Evolutionary conservation across 2,888 invertebrate genomes (phyloP).

Genomic region (Andrena minutula): DNA sequence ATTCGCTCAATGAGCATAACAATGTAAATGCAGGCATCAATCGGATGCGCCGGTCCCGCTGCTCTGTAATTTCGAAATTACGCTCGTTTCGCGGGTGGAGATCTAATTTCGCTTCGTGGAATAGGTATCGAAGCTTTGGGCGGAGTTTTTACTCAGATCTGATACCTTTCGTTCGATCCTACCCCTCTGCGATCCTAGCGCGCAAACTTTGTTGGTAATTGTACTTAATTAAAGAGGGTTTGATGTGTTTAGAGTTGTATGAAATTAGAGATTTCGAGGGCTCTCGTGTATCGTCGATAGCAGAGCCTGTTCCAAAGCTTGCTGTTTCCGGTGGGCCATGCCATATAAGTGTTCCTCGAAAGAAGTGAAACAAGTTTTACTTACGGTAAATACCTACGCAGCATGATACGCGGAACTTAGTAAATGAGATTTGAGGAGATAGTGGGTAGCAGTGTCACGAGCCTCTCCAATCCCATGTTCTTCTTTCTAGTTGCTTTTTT

Average conservation of each 20-base stretch:
- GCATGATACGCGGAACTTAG: constrained; percentile 7
- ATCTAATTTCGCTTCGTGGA: constrained; percentile 17
- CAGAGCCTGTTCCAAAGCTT: background rate
- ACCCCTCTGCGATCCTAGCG: background rate
- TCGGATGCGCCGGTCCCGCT: constrained; percentile 50
- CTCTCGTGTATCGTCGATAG: too few species aligned
- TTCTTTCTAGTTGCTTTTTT: background rate
- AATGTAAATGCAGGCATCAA: constrained; percentile 66
- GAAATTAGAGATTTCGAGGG: background rate
- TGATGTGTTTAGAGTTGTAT: background rate
- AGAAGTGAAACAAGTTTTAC: constrained; percentile 13
- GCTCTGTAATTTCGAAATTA: constrained; percentile 55
- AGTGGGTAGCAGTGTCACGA: constrained; percentile 1
- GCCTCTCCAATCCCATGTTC: background rate
- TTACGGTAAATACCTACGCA: constrained; percentile 24
- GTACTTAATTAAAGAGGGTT: background rate
- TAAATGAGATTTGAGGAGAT: constrained; percentile 7
- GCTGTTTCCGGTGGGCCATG: background rate
- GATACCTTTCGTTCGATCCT: background rate
- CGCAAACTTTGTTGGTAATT: background rate
- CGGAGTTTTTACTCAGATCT: background rate
- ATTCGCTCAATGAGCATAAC: constrained; percentile 74
- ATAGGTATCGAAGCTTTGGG: background rate
- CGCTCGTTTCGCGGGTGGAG: constrained; percentile 33
- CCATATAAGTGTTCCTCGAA: background rate